These are phyloP conservation scores for Archivesica marissinica DNA, from an alignment of 1,140 invertebrate species.

Conservation along the genomic window DNA sequence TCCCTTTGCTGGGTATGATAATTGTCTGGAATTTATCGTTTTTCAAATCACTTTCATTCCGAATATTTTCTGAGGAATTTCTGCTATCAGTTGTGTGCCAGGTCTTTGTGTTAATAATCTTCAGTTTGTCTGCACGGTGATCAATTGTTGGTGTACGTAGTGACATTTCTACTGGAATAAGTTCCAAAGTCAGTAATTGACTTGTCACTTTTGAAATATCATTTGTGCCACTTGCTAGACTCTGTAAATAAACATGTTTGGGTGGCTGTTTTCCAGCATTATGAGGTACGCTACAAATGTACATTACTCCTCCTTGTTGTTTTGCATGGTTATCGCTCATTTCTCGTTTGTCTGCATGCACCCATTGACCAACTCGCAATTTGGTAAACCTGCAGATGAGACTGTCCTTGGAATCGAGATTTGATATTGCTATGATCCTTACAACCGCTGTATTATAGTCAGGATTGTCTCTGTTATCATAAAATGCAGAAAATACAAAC, in stretches of 20 bases:
- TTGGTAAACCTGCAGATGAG: conserved; percentile 12
- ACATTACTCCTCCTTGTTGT: conserved; percentile 47
- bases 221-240: background rate
- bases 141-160: background rate
- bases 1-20: background rate
- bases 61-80: background rate
- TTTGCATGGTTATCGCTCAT: conserved; percentile 59
- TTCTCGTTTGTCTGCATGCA: background rate
- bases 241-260: conserved; percentile 19
- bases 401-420: conserved; percentile 29
- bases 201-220: conserved; percentile 31
- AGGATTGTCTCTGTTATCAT: conserved; percentile 22
- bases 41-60: background rate
- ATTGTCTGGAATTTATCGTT: background rate
- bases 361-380: conserved; percentile 1
- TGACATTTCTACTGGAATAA: background rate
- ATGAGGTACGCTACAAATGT: conserved; percentile 42
- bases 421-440: conserved; percentile 32
- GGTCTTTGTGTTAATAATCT: background rate
- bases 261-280: background rate
- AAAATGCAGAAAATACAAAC: conserved; percentile 48
- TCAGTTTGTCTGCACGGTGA: background rate
- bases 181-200: background rate
- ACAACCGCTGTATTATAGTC: background rate
- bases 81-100: background rate